These are phyloP conservation scores for Busseola fusca DNA, from an alignment of 2,888 invertebrate genomes.

Conservation along the genomic window DNA sequence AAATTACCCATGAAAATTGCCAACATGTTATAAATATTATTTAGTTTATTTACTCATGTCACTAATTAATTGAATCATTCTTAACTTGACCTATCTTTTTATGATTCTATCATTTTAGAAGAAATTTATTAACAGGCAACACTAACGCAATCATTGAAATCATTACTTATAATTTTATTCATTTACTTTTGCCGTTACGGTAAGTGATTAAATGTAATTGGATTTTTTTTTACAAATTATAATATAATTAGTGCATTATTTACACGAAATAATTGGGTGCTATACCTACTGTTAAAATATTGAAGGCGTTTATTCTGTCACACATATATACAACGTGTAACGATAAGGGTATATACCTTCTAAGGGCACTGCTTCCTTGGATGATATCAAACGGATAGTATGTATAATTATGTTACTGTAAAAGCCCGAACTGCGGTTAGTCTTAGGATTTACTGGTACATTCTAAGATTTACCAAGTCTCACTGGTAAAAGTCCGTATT, in stretches of 20 bases:
- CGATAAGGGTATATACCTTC: too few species aligned
- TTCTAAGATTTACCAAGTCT: too few species aligned
- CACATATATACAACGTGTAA: not conserved
- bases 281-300: not conserved
- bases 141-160: constrained; percentile 25
- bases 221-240: constrained; percentile 11
- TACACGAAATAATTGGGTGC: constrained; percentile 3
- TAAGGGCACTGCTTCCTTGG: too few species aligned
- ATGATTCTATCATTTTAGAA: constrained; percentile 41
- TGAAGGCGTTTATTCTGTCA: not conserved
- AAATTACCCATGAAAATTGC: not conserved
- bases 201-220: constrained; percentile 30
- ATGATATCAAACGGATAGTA: too few species aligned
- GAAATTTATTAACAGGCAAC: constrained; percentile 34
- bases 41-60: not conserved
- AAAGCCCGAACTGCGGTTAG: too few species aligned
- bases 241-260: not conserved
- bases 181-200: constrained; percentile 16
- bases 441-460: too few species aligned
- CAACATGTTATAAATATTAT: not conserved
- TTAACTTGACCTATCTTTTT: not conserved
- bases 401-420: too few species aligned
- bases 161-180: not conserved
- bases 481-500: too few species aligned
- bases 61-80: not conserved